Conservation (phyloP, 2,113 vertebrate genomes). For the Zapus hudsonius region DNA sequence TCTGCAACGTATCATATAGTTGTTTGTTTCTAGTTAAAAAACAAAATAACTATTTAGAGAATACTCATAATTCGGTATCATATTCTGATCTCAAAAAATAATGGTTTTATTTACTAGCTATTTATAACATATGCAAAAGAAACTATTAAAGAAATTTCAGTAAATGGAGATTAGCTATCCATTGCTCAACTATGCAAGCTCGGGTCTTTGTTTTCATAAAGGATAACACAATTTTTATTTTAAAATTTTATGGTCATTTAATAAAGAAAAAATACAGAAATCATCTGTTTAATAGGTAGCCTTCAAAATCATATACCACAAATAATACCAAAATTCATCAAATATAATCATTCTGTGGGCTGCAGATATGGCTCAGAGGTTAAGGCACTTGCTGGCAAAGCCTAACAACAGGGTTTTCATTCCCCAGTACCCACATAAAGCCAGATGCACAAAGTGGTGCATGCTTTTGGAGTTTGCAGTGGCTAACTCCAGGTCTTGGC, state of each 20-base stretch:
- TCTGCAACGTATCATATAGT: conserved; percentile 92
- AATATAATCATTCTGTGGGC: not conserved
- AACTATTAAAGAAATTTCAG: not conserved
- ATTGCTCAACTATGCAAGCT: not conserved
- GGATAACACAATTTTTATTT: not conserved
- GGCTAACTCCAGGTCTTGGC: no score
- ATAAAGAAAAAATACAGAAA: conserved; percentile 28
- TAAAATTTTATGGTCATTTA: not conserved
- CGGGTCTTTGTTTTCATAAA: not conserved
- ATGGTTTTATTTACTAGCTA: not conserved
- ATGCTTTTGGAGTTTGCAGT: no score
- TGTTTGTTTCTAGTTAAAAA: conserved; percentile 92
- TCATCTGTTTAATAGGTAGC: not conserved
- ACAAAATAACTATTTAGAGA: conserved; percentile 43
- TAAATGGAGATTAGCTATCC: not conserved
- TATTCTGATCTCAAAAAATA: not conserved
- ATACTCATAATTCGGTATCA: not conserved
- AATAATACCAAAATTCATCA: not conserved
- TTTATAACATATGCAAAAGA: conserved; percentile 47
- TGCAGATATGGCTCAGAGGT: no score
- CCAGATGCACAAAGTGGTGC: no score
- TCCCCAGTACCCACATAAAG: no score
- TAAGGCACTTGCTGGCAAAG: no score
- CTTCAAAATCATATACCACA: not conserved
- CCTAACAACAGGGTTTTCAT: no score